Base-by-base conservation (phyloP, 2,797 vertebrate genomes). In the Chiropotes sagulatus region DNA sequence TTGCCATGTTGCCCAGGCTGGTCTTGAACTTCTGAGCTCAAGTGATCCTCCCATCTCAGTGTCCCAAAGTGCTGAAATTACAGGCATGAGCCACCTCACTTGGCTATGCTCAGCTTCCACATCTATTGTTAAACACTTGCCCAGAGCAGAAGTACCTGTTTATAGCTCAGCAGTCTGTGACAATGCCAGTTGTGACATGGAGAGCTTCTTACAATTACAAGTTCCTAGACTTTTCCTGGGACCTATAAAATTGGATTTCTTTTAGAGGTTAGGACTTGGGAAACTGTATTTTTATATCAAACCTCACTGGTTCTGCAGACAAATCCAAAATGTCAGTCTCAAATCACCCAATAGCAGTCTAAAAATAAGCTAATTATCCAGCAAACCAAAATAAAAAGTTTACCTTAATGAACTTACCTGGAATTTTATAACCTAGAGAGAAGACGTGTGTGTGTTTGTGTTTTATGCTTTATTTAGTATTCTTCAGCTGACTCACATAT, bases 401-500 rank as follows among this genome's bases (percentile, higher is more conserved):
- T 50, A 75, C 70, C 28, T 14, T 30, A 28, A 5, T 2, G 48
- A 28, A 7, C 48, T 46, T 72, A 2, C 1, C 14, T 58, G 82
- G 61, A 67, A 30, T 17, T 67, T 12, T 48, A 2, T 22, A 46
- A 41, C 19, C 4, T 19, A 14, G 20, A 24, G 41, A 41, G 81
- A 28, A 41, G 58, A 58, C 4, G 15, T 0, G 0, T 0, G 20
- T 0, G 1, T 0, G 15, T 48, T n/a, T 91, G 87, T 57, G 57
- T 46, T 85, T 48, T 1, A 1, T 22, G 28, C 28, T 30, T 41
- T 86, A 13, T 28, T 24, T 46, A 2, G 17, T 78, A 9, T 9
- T 50, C 61, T 36, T 26, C 15, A 67, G 82, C 57, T n/a, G 41
- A 24, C 17, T 22, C 0, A 22, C 36, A 39, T 57, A 10, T 3